Base-by-base conservation (phyloP, 2,888 invertebrate species). In the Eugnorisma glareosa region DNA sequence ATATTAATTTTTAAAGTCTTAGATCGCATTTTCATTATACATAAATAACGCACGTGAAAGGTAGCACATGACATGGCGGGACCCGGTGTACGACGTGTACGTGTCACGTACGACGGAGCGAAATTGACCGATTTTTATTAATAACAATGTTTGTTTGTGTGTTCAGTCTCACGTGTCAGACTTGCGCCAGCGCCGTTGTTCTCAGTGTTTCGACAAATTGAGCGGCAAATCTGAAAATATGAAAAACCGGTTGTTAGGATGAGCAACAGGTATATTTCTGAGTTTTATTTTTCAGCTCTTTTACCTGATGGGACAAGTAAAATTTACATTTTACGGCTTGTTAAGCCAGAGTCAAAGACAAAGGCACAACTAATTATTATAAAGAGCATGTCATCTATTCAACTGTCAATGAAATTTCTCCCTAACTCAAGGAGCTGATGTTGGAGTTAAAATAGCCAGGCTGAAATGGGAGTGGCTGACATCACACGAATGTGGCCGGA, bases 191-290 rank as follows among this genome's bases (percentile, higher is more conserved):
- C 91, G 90, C 82, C 91, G 77, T 81, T 86, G 78, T 84, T 86
- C 89, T 95, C 94, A 97, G 97, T 98, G 98, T 97, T 98, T 98
- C 93, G 98, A 98, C 97, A 98, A 97, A 97, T 98, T 98, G 95
- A 98, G 97, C 95, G 98, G 98, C 97, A 98, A 98, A 98, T 98
- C 98, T 98, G 97, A 79, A 98, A 98, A 85, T n/a, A n/a, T n/a
- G n/a, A 71, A 35, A 73, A 72, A 59, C 43, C 18, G n/a, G n/a
- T n/a, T 57, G 24, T 84, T 84, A 84, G 21, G 2, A 13, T 68
- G 45, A 45, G 45, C 59, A 72, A 69, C 15, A 48, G 24, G 28
- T 43, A 24, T 35, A 57, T 21, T 45, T 28, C 15, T 28, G 15
- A 40, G 31, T 59, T 72, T 28, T 35, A n/a, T 48, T 66, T 48